phyloP scores from a whole-genome alignment of 2,888 invertebrate genomes.

The Mayetiola destructor region DNA sequence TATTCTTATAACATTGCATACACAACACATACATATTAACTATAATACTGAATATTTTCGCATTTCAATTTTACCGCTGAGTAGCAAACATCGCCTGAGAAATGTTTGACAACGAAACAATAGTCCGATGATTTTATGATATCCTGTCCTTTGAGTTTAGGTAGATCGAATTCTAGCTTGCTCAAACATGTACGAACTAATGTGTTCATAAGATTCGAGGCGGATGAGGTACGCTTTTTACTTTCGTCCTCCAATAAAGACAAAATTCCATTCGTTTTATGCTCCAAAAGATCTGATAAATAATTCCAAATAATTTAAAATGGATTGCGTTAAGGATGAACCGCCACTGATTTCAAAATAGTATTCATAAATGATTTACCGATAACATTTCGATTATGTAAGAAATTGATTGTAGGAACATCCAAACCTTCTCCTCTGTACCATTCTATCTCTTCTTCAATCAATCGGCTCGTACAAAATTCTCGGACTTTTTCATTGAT shows the following conservation, averaged over 20 bases:
- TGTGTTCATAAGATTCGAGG: not conserved
- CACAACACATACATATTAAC: too few species aligned
- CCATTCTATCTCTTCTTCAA: not conserved
- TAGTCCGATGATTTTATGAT: not conserved
- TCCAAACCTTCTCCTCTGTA: not conserved
- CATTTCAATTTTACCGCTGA: not conserved
- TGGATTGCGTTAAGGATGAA: not conserved
- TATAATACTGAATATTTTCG: not conserved
- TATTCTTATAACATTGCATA: too few species aligned
- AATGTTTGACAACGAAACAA: not conserved
- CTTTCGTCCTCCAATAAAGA: not conserved
- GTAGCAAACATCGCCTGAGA: not conserved
- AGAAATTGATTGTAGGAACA: not conserved
- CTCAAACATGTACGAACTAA: not conserved
- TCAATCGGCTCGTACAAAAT: not conserved
- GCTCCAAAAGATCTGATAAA: not conserved
- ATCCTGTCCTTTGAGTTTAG: not conserved
- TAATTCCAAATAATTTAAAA: not conserved
- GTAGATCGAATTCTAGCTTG: not conserved
- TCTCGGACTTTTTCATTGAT: not conserved
- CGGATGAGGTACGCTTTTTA: not conserved
- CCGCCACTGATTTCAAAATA: too few species aligned
- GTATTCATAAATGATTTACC: not conserved
- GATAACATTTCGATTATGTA: not conserved
- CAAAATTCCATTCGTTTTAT: not conserved